Base-by-base conservation (phyloP, 2,888 invertebrate genomes). In the Cheilosia vernalis region DNA sequence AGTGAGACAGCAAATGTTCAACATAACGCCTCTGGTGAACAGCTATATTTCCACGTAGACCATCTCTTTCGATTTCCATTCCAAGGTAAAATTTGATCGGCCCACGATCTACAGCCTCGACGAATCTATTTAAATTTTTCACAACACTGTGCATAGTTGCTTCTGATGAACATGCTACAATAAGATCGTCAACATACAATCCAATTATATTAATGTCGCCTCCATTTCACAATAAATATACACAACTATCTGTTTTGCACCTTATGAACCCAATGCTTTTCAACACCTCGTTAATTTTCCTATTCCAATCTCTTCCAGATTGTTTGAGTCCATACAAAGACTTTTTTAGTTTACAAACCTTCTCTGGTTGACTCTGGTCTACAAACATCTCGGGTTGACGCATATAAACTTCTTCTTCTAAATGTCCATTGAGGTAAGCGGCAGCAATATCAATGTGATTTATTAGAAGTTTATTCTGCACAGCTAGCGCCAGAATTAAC, bases 381-480 rank as follows among this genome's bases (percentile, higher is more conserved):
- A 69, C 58, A 73, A 87, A 84, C 44, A 67, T 51, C 15, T 78
- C 77, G 13, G 84, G 87, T 33, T 86, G 81, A 10, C 61, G 17
- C 86, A 86, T 83, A 47, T 69, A 82, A 1, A 85, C 63, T 7
- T 87, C 86, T 19, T 87, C 81, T 51, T 83, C 53, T 30, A 87
- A 27, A 24, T 47, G 42, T 37, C 84, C 87, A 53, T 87, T 87
- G 30, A 87, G 47, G 53, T 81, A 87, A 24, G 84, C 87, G 19
- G 79, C 60, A 53, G 47, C 47, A 9, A 7, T 47, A 19, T 47
- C 19, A 47, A 47, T 47, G 19, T 40, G 17, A 19, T 67, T 42
- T 55, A 56, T 67, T 9, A 67, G 17, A 56, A 67, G 21, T 44
- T 67, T 27, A 37, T 67, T 67, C 55, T 55, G 42, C 17, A 56